Evolutionary conservation across 2,113 vertebrate genomes (phyloP).

Genomic region (Cyanoramphus novaezelandiae): DNA sequence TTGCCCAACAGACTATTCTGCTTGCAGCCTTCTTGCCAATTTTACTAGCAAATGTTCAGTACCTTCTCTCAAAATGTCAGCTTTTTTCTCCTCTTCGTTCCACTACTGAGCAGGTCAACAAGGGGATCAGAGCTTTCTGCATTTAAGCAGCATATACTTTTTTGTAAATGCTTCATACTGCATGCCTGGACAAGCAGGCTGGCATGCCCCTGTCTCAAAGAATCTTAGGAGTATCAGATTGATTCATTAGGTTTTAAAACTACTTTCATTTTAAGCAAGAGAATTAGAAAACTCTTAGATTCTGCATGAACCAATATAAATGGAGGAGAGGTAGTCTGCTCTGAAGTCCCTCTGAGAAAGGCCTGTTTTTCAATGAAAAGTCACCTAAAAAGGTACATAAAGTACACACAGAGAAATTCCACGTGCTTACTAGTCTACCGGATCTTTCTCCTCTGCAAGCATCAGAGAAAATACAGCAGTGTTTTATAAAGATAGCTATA

Average conservation of each 20-base stretch:
- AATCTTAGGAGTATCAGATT: not conserved
- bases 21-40: not conserved
- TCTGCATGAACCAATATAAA: not conserved
- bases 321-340: not conserved
- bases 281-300: not conserved
- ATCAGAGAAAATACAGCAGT: not conserved
- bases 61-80: not conserved
- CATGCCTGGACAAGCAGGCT: not conserved
- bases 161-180: not conserved
- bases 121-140: not conserved
- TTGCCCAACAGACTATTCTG: not conserved
- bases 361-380: not conserved
- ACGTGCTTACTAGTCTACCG: not conserved
- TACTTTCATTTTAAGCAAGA: not conserved
- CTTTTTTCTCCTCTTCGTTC: not conserved
- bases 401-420: not conserved
- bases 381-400: not conserved
- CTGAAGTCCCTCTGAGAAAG: not conserved
- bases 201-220: not conserved
- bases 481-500: not conserved
- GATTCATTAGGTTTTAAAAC: not conserved
- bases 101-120: not conserved
- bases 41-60: not conserved
- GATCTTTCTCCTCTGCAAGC: not conserved
- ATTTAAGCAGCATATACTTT: not conserved